Percentiles rank a stretch among this genome's conserved stretches.
Evolutionary conservation across 2,113 vertebrate species (phyloP).

Genomic region (Carettochelys insculpta): DNA sequence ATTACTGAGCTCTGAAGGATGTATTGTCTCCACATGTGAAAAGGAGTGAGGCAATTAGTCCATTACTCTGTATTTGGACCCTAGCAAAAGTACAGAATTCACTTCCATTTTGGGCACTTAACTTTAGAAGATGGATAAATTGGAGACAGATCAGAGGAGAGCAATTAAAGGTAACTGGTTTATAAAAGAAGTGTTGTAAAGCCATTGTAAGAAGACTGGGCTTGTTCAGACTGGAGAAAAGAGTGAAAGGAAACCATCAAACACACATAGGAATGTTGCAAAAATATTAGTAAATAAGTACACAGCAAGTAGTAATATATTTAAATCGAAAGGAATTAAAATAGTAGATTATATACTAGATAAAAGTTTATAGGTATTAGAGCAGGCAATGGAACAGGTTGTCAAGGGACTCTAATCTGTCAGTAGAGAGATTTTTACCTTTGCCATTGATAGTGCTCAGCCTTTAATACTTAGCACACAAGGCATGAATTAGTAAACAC

Average conservation of each 20-base stretch:
- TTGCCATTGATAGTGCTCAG: neutral
- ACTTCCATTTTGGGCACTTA: neutral
- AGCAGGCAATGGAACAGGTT: neutral
- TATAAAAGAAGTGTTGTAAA: neutral
- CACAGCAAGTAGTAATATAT: neutral
- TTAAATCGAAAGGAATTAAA: neutral
- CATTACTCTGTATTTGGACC: neutral
- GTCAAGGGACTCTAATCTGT: neutral
- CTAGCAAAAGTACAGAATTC: neutral
- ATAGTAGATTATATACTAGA: neutral
- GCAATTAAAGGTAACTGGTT: neutral
- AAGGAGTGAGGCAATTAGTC: neutral
- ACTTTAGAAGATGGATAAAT: neutral
- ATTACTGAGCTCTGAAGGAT: neutral
- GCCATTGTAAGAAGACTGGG: neutral
- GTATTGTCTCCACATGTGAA: neutral
- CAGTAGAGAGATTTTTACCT: neutral
- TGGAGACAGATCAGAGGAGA: neutral
- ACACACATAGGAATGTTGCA: neutral
- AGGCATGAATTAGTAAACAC: neutral
- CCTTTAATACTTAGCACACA: neutral
- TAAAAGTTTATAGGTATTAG: neutral
- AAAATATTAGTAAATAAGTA: neutral
- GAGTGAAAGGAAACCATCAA: neutral
- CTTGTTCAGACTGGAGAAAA: neutral